Evolutionary conservation across 1,140 invertebrate genomes (phyloP).

Genomic region (Pseudomyrmex gracilis): DNA sequence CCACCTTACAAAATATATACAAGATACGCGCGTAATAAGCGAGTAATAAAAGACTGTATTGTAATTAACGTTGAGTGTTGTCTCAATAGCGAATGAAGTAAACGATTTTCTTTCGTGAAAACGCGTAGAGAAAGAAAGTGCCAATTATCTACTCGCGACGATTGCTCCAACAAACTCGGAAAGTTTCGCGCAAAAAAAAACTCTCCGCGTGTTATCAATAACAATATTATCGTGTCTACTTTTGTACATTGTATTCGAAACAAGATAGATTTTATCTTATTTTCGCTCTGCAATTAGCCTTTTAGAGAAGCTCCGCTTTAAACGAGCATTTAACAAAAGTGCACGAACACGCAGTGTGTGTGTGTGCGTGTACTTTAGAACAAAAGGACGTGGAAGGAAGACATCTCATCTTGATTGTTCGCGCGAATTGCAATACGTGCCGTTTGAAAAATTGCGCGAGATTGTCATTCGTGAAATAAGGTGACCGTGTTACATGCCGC

Average conservation of each 20-base stretch:
- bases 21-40: slow-evolving; percentile 10
- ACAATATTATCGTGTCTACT: not conserved
- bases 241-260: too few species aligned
- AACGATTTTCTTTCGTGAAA: slow-evolving; percentile 37
- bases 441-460: slow-evolving; percentile 15
- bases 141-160: slow-evolving; percentile 33
- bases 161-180: slow-evolving; percentile 21
- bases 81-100: slow-evolving; percentile 11
- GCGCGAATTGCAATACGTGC: not conserved
- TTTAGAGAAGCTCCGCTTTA: not conserved
- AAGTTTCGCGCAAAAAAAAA: slow-evolving; percentile 7
- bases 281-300: not conserved
- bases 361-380: not conserved
- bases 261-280: too few species aligned
- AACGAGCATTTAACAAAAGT: too few species aligned
- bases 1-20: slow-evolving; percentile 10
- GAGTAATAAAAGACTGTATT: not conserved
- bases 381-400: not conserved
- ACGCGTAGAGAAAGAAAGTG: slow-evolving; percentile 52
- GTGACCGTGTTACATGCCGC: slow-evolving; percentile 35
- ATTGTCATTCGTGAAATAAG: slow-evolving; percentile 50
- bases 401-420: not conserved
- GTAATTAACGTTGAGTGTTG: slow-evolving; percentile 30
- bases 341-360: not conserved
- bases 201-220: too few species aligned